Evolutionary conservation across 2,797 vertebrate species (phyloP).

Genomic region (Galagoides demidoff): DNA sequence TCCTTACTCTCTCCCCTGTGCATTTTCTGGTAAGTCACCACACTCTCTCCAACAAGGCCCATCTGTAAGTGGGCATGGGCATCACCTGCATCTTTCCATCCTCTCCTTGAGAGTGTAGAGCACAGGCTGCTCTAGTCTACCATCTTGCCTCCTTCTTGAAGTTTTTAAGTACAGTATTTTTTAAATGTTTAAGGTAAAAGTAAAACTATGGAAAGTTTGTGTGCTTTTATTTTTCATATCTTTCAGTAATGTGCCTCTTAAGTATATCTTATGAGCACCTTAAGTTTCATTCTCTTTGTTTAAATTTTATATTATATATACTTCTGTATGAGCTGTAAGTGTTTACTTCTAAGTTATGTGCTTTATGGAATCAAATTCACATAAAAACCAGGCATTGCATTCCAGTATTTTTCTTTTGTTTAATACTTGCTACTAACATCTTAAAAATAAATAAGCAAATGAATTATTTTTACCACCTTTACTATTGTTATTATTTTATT

Average conservation of each 20-base stretch:
- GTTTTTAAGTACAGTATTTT: not conserved
- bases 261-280: not conserved
- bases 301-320: not conserved
- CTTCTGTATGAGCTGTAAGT: not conserved
- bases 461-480: not conserved
- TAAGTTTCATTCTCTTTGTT: not conserved
- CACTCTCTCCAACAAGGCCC: too few species aligned
- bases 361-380: not conserved
- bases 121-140: too few species aligned
- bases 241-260: not conserved
- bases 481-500: not conserved
- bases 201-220: not conserved
- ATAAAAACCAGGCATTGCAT: not conserved
- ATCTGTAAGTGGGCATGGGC: too few species aligned
- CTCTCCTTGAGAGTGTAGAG: too few species aligned
- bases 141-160: too few species aligned
- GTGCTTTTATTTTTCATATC: not conserved
- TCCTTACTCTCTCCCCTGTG: too few species aligned
- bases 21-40: too few species aligned
- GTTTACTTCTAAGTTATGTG: not conserved
- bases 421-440: not conserved
- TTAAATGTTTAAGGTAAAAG: not conserved
- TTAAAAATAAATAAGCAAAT: not conserved
- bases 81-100: too few species aligned
- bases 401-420: not conserved